Evolutionary conservation across 2,797 vertebrate genomes (phyloP).

Genomic region (Holocentrus rufus): DNA sequence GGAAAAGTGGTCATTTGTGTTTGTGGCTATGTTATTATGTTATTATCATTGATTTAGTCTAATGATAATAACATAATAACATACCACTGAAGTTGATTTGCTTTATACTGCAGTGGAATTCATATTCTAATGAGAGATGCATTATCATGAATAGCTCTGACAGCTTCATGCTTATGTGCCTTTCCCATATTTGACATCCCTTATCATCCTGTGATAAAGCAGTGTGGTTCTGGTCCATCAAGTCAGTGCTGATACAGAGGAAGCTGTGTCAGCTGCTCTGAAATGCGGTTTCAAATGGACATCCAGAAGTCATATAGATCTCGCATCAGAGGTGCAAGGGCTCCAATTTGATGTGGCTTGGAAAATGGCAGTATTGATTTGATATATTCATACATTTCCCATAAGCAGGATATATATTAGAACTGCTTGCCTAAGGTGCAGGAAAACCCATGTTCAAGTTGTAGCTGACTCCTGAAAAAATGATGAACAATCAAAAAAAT

Average conservation of each 20-base stretch:
- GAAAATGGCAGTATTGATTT: conserved; percentile 11
- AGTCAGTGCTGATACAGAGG: conserved; percentile 45
- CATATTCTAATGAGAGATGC: conserved; percentile 48
- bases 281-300: conserved; percentile 51
- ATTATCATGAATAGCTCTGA: conserved; percentile 47
- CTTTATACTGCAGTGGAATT: conserved; percentile 35
- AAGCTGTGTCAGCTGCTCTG: conserved; percentile 67
- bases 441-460: too few relatives aligned
- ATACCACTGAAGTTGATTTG: conserved; percentile 13
- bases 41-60: too few relatives aligned
- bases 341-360: neutral
- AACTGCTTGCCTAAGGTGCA: too few relatives aligned
- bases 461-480: neutral
- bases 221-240: conserved; percentile 52
- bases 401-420: neutral
- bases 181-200: conserved; percentile 60
- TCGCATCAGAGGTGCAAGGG: conserved; percentile 31
- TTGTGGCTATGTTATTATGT: too few relatives aligned
- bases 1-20: neutral
- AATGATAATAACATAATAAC: too few relatives aligned
- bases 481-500: neutral
- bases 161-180: conserved; percentile 55
- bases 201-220: conserved; percentile 56
- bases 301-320: conserved; percentile 46
- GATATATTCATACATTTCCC: neutral